Conservation (phyloP, 1,140 invertebrate genomes). For the Lepeophtheirus salmonis region DNA sequence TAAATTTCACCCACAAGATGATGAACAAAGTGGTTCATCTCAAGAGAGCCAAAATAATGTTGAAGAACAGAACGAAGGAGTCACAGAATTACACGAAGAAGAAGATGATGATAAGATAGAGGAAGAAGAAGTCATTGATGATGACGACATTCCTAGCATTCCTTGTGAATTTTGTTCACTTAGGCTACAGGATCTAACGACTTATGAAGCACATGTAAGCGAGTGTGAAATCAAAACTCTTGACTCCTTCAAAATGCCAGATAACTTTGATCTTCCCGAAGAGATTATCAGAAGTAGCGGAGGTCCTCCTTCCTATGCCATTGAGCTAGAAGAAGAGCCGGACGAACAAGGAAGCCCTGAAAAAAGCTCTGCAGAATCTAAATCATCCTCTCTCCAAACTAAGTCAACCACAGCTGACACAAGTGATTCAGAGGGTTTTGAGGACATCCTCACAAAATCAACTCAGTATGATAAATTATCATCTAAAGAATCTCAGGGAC, state of each 20-base stretch:
- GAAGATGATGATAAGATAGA: not conserved
- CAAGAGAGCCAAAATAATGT: not conserved
- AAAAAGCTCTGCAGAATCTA: no score
- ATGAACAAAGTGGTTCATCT: not conserved
- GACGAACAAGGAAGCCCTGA: not conserved
- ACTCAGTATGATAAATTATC: no score
- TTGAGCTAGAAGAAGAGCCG: not conserved
- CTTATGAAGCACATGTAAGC: not conserved
- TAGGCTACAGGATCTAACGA: not conserved
- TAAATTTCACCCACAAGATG: not conserved
- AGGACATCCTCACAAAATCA: no score
- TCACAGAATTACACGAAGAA: not conserved
- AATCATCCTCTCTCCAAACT: no score
- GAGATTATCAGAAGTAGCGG: not conserved
- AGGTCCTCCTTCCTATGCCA: not conserved
- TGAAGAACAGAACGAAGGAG: not conserved
- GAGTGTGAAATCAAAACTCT: not conserved
- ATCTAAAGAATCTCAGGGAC: not conserved
- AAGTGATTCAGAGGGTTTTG: no score
- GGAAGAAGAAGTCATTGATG: not conserved
- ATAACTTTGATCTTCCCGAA: not conserved
- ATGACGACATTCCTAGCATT: not conserved
- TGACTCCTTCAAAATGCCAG: not conserved
- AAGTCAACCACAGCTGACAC: not conserved
- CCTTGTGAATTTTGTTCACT: not conserved